A percentile compares a stretch with the other conserved stretches of the same genome.
Evolutionary conservation across 2,797 vertebrate genomes (phyloP).

Genomic region (Gallinago solitaria): DNA sequence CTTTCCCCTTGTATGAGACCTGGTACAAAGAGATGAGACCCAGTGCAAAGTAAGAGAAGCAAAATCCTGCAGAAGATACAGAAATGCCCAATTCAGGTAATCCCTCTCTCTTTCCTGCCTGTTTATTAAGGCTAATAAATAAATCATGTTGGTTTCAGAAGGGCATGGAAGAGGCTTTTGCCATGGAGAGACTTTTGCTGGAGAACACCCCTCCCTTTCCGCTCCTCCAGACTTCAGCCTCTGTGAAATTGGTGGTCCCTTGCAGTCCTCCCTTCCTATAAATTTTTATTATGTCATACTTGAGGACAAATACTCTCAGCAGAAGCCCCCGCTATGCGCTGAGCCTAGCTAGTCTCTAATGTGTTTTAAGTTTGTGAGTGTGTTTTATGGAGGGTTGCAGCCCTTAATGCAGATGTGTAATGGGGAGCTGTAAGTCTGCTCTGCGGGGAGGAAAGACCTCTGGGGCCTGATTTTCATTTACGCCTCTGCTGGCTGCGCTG

Average conservation of each 20-base stretch:
- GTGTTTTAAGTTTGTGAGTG: slow-evolving; percentile 47
- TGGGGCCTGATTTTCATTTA: slow-evolving; percentile 53
- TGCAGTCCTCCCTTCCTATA: neutral
- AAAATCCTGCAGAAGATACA: neutral
- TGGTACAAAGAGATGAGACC: neutral
- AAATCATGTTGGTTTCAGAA: neutral
- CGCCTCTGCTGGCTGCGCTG: neutral
- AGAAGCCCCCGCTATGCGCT: slow-evolving; percentile 8
- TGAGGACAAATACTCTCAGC: slow-evolving; percentile 26
- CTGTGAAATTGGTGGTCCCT: neutral
- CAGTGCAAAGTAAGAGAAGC: neutral
- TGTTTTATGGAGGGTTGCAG: slow-evolving; percentile 54
- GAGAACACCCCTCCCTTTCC: neutral
- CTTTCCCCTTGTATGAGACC: neutral
- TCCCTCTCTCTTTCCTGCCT: neutral
- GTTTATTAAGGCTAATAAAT: neutral
- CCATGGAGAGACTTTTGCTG: neutral
- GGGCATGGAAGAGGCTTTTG: neutral
- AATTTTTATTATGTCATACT: slow-evolving; percentile 19
- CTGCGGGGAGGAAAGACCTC: slow-evolving; percentile 54
- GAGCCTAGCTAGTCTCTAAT: slow-evolving; percentile 43
- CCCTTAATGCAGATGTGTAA: slow-evolving; percentile 52
- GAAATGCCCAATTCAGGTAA: slow-evolving; percentile 16
- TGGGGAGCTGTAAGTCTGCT: slow-evolving; percentile 38
- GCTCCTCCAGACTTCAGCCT: neutral